phyloP scores from a whole-genome alignment of 2,113 vertebrate species.

The Psilopsiagon aurifrons region DNA sequence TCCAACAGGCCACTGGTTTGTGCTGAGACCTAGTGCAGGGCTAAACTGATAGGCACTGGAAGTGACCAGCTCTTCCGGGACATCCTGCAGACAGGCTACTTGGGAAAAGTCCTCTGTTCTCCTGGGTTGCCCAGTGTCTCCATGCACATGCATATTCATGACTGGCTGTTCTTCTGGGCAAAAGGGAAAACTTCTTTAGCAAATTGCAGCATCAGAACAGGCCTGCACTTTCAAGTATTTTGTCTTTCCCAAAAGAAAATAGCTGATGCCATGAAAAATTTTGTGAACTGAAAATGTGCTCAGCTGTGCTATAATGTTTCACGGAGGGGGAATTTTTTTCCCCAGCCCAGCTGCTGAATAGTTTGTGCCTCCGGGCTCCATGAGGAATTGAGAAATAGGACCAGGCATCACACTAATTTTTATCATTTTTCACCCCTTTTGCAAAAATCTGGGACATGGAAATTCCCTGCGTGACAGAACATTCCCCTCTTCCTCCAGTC shows the following conservation, averaged over 20 bases:
- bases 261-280: conserved; percentile 62
- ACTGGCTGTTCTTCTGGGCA: conserved; percentile 5
- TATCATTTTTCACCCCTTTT: conserved; percentile 15
- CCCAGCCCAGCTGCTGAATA: conserved; percentile 52
- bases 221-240: conserved; percentile 41
- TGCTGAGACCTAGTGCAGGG: neutral
- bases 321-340: conserved; percentile 47
- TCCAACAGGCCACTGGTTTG: neutral
- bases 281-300: conserved; percentile 16
- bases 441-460: neutral
- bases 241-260: conserved; percentile 59
- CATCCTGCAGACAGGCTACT: neutral
- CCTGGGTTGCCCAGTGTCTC: neutral
- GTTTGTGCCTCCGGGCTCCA: conserved; percentile 40
- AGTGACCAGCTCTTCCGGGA: neutral
- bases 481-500: neutral
- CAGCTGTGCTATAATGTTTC: conserved; percentile 44
- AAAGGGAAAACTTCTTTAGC: conserved; percentile 53
- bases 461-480: neutral
- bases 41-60: neutral
- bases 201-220: conserved; percentile 32
- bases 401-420: conserved; percentile 36
- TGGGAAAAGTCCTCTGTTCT: neutral
- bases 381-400: conserved; percentile 42
- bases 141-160: conserved; percentile 40